phyloP scores from a whole-genome alignment of 1,140 invertebrate genomes.

The Babylonia areolata region DNA sequence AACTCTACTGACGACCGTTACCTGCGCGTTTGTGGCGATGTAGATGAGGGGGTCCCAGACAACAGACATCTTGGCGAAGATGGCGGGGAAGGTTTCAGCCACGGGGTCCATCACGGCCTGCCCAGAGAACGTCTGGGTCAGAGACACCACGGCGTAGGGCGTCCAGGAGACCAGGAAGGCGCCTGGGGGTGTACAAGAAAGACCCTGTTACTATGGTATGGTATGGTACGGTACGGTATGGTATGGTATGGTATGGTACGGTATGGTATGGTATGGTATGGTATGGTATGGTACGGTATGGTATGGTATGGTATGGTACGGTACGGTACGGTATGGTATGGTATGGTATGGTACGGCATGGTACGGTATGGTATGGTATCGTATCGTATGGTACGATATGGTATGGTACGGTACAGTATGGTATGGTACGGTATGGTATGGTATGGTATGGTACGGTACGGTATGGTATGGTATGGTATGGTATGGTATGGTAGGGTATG shows the following conservation, averaged over 20 bases:
- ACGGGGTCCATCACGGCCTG: slow-evolving; percentile 32
- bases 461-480: slow-evolving; percentile 23
- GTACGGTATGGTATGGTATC: slow-evolving; percentile 3
- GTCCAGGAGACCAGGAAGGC: slow-evolving; percentile 55
- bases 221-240: slow-evolving; percentile 60
- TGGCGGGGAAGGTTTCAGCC: slow-evolving; percentile 46
- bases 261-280: slow-evolving; percentile 2
- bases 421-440: slow-evolving; percentile 48
- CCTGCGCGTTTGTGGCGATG: slow-evolving; percentile 57
- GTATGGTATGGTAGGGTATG: too few relatives aligned
- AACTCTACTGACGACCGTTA: too few relatives aligned
- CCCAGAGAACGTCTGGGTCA: slow-evolving; percentile 51
- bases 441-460: slow-evolving; percentile 56
- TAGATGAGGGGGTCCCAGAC: slow-evolving; percentile 64
- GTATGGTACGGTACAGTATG: slow-evolving; percentile 61
- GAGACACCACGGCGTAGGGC: slow-evolving; percentile 56
- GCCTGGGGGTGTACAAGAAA: too few relatives aligned
- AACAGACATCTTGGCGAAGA: slow-evolving; percentile 55
- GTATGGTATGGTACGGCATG: slow-evolving; percentile 3
- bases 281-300: slow-evolving; percentile 14
- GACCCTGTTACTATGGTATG: too few relatives aligned
- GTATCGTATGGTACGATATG: slow-evolving; percentile 50
- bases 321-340: slow-evolving; percentile 9
- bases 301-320: slow-evolving; percentile 14
- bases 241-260: slow-evolving; percentile 50